Evolutionary conservation across 2,113 vertebrate genomes (phyloP), one percentile per base, ranked within the genome.

Genomic region (Pionites leucogaster): DNA sequence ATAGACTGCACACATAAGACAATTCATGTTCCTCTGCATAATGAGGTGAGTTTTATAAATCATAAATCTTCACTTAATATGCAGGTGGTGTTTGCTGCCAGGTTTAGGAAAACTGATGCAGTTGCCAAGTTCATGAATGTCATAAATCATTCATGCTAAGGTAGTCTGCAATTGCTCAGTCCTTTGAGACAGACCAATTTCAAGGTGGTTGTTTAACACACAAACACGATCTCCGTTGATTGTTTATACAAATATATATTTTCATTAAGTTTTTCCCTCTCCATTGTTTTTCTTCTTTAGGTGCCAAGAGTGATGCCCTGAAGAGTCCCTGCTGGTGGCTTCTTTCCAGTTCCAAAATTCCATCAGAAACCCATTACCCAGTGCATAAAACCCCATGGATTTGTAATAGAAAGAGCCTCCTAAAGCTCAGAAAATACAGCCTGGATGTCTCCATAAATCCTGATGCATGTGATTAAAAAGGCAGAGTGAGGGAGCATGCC

Each of bases 1-100:
- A 98, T 95, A 97, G 97, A 97, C 98, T 98, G 94, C 89, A 96
- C 92, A 95, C 95, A 97, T 93, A 98, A 97, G 97, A 98, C 96
- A 98, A 98, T 97, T 97, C 97, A 92, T 97, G 97, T 97, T 97
- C 96, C 95, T 97, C 94, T 96, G 97, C 96, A 98, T 98, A 98
- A 98, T 97, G 95, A 97, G 97, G 94, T 97, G 95, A 97, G 93
- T 97, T 98, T 98, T 97, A 97, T 95, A 98, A 98, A 97, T 96
- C 97, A 97, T 98, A 98, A 98, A 97, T 98, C 97, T 98, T 98
- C 92, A 96, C 96, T 98, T 97, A 98, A 97, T 96, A 97, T 97
- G 97, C 98, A 98, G 97, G 95, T 97, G 92, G 97, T 97, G 90
- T 97, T 97, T 88, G 93, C 93, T 98, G 96, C 96, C 97, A 98